Evolutionary conservation across 2,888 invertebrate species (phyloP).

Genomic region (Caenorhabditis sp.): DNA sequence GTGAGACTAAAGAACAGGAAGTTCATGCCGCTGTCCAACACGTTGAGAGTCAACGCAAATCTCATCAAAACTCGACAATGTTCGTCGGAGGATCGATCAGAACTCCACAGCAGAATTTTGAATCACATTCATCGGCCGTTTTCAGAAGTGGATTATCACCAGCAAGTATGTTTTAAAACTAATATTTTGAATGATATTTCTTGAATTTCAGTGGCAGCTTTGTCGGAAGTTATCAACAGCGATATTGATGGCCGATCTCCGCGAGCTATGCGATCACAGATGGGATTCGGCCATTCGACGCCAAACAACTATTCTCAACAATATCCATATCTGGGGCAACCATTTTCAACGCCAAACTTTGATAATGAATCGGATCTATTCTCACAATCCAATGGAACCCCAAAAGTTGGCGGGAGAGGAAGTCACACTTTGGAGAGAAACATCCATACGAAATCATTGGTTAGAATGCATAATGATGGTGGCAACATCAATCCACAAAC

Average conservation of each 20-base stretch:
- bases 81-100: slow-evolving; percentile 6
- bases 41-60: slow-evolving; percentile 25
- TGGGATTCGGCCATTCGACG: slow-evolving; percentile 36
- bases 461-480: background rate
- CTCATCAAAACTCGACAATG: slow-evolving; percentile 25
- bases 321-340: slow-evolving; percentile 8
- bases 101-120: background rate
- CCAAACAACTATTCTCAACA: slow-evolving; percentile 15
- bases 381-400: background rate
- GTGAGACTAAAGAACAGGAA: background rate
- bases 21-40: slow-evolving; percentile 18
- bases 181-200: background rate
- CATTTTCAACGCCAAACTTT: slow-evolving; percentile 31
- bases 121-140: background rate
- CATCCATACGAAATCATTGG: background rate
- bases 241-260: slow-evolving; percentile 37
- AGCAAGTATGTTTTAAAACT: slow-evolving; percentile 15
- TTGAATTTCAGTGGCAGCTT: slow-evolving; percentile 21
- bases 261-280: background rate
- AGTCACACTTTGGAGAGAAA: background rate
- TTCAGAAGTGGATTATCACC: slow-evolving; percentile 15
- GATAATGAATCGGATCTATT: slow-evolving; percentile 6
- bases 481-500: background rate
- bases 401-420: background rate
- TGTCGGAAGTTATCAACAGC: slow-evolving; percentile 24